Evolutionary conservation across 1,140 invertebrate genomes (phyloP).

Genomic region (Reticulitermes speratus): DNA sequence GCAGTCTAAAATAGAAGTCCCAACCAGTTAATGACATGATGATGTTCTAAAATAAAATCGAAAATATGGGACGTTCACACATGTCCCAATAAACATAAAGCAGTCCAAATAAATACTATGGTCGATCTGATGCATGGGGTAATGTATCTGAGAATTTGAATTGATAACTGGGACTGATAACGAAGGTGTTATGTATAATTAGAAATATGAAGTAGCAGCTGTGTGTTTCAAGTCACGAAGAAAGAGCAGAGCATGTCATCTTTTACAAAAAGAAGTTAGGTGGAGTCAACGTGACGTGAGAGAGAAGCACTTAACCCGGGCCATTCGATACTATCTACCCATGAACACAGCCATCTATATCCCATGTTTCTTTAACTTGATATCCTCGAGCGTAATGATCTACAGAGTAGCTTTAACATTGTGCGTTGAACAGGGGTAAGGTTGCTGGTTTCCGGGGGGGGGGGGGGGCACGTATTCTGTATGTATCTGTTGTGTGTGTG

Average conservation of each 20-base stretch:
- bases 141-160: not conserved
- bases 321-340: not conserved
- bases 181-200: conserved; percentile 13
- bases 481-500: no score
- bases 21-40: not conserved
- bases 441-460: no score
- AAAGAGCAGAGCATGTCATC: not conserved
- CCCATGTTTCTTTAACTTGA: not conserved
- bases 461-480: no score
- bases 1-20: not conserved
- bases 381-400: no score
- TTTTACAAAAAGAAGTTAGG: not conserved
- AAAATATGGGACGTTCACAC: not conserved
- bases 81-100: not conserved
- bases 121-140: not conserved
- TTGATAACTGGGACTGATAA: not conserved
- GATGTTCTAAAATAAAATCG: not conserved
- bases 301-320: not conserved
- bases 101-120: not conserved
- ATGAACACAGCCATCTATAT: not conserved
- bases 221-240: not conserved
- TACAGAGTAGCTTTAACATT: no score
- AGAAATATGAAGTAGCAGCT: conserved; percentile 15
- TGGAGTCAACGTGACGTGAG: not conserved
- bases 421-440: no score